phyloP scores from a whole-genome alignment of 2,888 invertebrate genomes.

The Sussaba pulchella region DNA sequence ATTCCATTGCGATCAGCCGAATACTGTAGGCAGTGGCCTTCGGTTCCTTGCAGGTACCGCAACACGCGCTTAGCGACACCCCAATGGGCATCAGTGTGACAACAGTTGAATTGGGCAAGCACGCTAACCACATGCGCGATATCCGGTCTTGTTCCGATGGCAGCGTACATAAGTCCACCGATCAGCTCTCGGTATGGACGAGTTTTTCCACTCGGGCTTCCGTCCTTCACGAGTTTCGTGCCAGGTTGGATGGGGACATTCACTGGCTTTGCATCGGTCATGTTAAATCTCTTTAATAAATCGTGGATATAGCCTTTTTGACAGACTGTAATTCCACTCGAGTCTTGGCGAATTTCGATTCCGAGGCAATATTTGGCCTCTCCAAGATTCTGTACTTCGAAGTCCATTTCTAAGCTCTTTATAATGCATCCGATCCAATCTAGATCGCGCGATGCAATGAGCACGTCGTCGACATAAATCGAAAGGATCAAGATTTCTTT shows the following conservation, averaged over 20 bases:
- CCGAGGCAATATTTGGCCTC: constrained; percentile 37
- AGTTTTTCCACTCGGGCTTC: constrained; percentile 2
- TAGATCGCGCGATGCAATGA: constrained; percentile 38
- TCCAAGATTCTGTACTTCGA: constrained; percentile 27
- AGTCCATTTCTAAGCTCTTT: neutral
- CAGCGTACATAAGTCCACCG: constrained; percentile 34
- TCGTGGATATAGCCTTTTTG: constrained; percentile 5
- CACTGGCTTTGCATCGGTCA: neutral
- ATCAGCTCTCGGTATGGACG: constrained; percentile 42
- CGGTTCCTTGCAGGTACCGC: constrained; percentile 48
- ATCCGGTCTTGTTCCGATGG: neutral
- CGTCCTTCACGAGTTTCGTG: neutral
- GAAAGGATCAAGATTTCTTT: neutral
- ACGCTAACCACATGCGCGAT: neutral
- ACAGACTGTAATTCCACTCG: constrained; percentile 8
- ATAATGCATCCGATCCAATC: constrained; percentile 26
- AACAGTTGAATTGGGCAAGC: neutral
- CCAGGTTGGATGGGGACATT: neutral
- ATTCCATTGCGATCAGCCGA: constrained; percentile 6
- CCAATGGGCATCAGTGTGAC: neutral
- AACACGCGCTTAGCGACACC: neutral
- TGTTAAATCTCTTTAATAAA: neutral
- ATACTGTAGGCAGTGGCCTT: neutral
- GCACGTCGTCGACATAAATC: constrained; percentile 43
- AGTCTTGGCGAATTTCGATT: constrained; percentile 19